These are phyloP conservation scores for Miltochrista miniata DNA, from an alignment of 2,888 invertebrate species.

Conservation along the genomic window DNA sequence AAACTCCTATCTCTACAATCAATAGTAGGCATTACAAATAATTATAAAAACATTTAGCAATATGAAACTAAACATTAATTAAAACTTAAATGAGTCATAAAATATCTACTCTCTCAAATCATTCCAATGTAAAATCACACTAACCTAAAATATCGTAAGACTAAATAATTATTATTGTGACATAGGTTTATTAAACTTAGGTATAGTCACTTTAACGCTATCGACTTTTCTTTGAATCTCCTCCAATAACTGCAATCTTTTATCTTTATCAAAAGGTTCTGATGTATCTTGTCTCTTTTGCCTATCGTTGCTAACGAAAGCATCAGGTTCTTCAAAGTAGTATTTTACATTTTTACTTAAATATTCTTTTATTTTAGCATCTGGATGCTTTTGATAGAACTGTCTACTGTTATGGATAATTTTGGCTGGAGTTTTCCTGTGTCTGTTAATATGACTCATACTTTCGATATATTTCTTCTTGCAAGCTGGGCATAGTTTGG, in stretches of 20 bases:
- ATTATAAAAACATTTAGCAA: too few relatives aligned
- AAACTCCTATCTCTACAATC: neutral
- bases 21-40: too few relatives aligned
- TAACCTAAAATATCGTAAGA: neutral
- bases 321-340: neutral
- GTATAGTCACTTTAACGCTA: constrained; percentile 1
- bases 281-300: neutral
- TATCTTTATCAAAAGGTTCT: neutral
- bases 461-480: neutral
- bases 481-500: neutral
- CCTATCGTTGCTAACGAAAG: neutral
- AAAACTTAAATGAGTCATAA: neutral
- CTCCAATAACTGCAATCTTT: neutral
- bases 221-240: constrained; percentile 8
- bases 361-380: neutral
- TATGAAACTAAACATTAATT: neutral
- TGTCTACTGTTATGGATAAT: constrained; percentile 8
- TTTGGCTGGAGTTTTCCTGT: constrained; percentile 4
- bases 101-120: too few relatives aligned
- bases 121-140: constrained; percentile 1
- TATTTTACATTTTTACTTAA: neutral
- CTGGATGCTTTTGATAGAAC: constrained; percentile 3
- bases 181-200: neutral
- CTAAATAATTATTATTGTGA: neutral
- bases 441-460: neutral